Evolutionary conservation across 2,797 vertebrate species (phyloP), one percentile per base, ranked within the genome.

Genomic region (Hephaestus fuliginosus): DNA sequence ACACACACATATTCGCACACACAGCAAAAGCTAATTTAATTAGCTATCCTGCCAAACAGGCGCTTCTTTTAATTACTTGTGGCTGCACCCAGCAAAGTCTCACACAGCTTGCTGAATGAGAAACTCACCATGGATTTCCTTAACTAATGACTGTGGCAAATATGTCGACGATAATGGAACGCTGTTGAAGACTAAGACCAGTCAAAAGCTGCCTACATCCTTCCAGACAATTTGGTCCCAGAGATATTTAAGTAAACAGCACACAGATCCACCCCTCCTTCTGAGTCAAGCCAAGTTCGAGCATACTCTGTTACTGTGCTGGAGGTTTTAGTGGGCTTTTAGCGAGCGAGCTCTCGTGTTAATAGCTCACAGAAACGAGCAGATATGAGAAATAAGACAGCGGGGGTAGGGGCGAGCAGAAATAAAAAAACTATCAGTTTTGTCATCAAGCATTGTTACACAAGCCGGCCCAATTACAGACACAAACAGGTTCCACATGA

Each of bases 21-120:
- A 65, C 64, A 49, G 68, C 80, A 70, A 81, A 80, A 80, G 78
- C 65, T 92, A 92, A 95, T 95, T 94, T 90, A 95, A 94, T 95
- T 94, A 94, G 88, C 89, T 89, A 86, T 86, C 83, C 88, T 84
- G 89, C 89, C 90, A 91, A 89, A 89, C 86, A 89, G 88, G 80
- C 77, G 71, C 86, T 86, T 79, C 76, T 90, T 93, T 94, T 93
- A 95, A 95, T 96, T 93, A 95, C 91, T 94, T 80, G 80, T 80
- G 78, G 85, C 72, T 88, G 76, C 82, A 74, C 77, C 57, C 65
- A 68, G 80, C 84, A 89, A 83, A 80, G 85, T 84, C 76, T 79
- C 62, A 81, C 76, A 61, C 85, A 85, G 89, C 82, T 83, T 61
- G 78, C 82, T 83, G 85, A 88, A 77, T 69, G 70, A 76, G 51